Conservation (phyloP, 2,797 vertebrate species). For the Centroberyx gerrardi region DNA sequence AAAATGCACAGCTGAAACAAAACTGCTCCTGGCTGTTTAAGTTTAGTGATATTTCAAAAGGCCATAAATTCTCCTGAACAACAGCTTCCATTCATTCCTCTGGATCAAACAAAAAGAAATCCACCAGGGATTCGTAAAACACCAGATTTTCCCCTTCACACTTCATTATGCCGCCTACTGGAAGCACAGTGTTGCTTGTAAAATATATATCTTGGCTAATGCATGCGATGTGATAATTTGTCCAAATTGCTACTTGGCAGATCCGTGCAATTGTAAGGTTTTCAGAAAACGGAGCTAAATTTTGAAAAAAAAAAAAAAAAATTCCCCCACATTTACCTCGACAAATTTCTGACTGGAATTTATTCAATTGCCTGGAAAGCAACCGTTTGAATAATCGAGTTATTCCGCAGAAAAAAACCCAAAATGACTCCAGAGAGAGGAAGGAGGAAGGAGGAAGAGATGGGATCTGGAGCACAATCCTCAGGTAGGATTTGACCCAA, state of each 20-base stretch:
- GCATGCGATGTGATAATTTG: slow-evolving; percentile 60
- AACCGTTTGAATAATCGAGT: slow-evolving; percentile 26
- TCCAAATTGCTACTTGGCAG: slow-evolving; percentile 68
- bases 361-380: slow-evolving; percentile 15
- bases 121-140: slow-evolving; percentile 62
- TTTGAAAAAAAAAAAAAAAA: slow-evolving; percentile 10
- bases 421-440: slow-evolving; percentile 16
- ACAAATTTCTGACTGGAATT: background rate
- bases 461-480: slow-evolving; percentile 39
- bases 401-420: background rate
- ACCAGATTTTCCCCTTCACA: slow-evolving; percentile 74
- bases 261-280: slow-evolving; percentile 24
- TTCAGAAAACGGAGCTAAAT: slow-evolving; percentile 15
- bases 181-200: slow-evolving; percentile 64
- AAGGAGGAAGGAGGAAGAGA: slow-evolving; percentile 23
- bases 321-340: background rate
- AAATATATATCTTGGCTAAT: slow-evolving; percentile 68
- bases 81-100: slow-evolving; percentile 42
- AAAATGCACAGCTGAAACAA: slow-evolving; percentile 34
- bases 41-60: slow-evolving; percentile 45
- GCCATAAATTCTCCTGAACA: slow-evolving; percentile 50
- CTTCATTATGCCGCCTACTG: slow-evolving; percentile 68
- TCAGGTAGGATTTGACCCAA: slow-evolving; percentile 74
- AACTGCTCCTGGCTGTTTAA: slow-evolving; percentile 44
- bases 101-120: slow-evolving; percentile 53